phyloP scores from a whole-genome alignment of 2,797 vertebrate genomes.

The Coendou prehensilis region DNA sequence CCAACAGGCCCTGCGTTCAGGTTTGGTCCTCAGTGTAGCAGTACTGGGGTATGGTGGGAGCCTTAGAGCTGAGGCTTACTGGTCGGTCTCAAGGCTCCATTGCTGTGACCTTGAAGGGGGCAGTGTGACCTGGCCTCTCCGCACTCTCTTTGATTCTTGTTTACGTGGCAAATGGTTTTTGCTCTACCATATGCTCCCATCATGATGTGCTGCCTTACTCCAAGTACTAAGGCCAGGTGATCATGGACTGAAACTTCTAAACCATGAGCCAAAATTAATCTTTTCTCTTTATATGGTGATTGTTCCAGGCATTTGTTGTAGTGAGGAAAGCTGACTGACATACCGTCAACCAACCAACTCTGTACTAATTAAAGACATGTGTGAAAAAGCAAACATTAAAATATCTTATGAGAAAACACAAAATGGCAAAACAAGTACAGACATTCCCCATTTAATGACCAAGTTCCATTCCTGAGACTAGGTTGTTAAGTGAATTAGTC shows the following conservation, averaged over 20 bases:
- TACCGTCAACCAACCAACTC: neutral
- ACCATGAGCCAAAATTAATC: neutral
- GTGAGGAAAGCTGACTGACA: neutral
- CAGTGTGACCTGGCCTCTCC: neutral
- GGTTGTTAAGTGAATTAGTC: neutral
- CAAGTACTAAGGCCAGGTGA: neutral
- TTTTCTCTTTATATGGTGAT: neutral
- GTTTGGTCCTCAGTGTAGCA: neutral
- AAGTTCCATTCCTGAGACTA: neutral
- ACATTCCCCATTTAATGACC: neutral
- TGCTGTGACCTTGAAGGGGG: neutral
- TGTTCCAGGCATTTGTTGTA: neutral
- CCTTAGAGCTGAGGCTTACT: too few species aligned
- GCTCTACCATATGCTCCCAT: neutral
- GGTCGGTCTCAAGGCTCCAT: neutral
- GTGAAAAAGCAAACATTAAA: neutral
- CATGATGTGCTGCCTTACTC: neutral
- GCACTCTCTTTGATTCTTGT: neutral
- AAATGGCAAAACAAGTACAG: neutral
- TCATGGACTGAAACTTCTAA: neutral
- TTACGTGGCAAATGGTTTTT: neutral
- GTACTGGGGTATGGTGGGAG: too few species aligned
- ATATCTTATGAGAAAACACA: neutral
- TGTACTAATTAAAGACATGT: neutral
- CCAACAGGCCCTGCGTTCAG: neutral